Base-by-base conservation (phyloP, 2,113 vertebrate genomes). In the Catagonus wagneri region DNA sequence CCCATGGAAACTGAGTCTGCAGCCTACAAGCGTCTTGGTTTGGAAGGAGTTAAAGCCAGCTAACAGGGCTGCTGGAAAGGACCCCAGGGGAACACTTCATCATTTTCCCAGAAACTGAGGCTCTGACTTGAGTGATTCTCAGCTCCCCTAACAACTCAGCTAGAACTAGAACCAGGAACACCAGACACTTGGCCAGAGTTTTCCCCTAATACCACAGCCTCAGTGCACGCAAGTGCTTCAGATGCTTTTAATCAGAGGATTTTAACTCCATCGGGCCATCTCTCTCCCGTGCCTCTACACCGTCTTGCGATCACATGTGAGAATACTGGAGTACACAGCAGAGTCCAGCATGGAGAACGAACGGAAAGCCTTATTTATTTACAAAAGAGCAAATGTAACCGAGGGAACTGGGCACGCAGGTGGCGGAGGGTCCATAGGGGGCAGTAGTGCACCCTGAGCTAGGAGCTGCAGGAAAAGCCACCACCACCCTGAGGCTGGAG, bases 51-150 rank as follows among this genome's bases (percentile, higher is more conserved):
- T 29, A 63, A 22, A 69, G 7, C 13, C 58, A 50, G 83, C 61
- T 83, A 17, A 56, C 0, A 8, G 23, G 52, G 90, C 52, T 56
- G 11, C 66, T 14, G 27, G 86, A 39, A 71, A 27, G 56, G 36
- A 25, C n/a, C 56, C 10, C 0, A n/a, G 0, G 13, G 66, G 66
- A 63, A 3, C 36, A 17, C 29, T 14, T 32, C 4, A 44, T 39
- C 7, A 36, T 60, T 50, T 87, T 52, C 56, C 63, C 75, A 9
- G 74, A 75, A 76, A 80, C 34, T 6, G 17, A 66, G 14, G 44
- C 7, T 39, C 27, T 58, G 25, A 58, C 2, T 8, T 52, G 34
- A 79, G 34, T 50, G 74, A 36, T 17, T 63, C 81, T 76, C 32
- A 72, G 68, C 58, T 86, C 25, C 27, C 2, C 19, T 15, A 17